phyloP scores from a whole-genome alignment of 37 sponge, comb jelly and placozoan genomes.

The Agelas oroides region DNA sequence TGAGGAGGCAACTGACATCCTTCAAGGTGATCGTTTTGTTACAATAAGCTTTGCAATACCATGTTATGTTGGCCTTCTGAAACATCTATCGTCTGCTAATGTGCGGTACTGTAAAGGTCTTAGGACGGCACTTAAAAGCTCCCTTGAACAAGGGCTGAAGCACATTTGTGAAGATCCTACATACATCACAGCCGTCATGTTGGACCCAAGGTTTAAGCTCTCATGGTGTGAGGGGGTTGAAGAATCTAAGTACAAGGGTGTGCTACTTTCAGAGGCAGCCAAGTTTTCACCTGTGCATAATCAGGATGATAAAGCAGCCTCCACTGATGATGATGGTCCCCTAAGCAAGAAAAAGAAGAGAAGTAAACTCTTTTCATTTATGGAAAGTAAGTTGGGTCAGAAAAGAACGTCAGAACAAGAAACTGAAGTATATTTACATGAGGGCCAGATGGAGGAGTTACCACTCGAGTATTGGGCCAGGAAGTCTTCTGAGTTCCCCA shows the following conservation, averaged over 20 bases:
- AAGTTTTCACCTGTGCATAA: background rate
- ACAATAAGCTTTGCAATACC: conserved; percentile 12
- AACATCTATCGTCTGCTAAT: background rate
- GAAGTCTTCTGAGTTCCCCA: background rate
- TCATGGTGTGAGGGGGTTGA: conserved; percentile 16
- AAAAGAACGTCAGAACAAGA: background rate
- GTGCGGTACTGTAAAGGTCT: background rate
- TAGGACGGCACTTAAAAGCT: background rate
- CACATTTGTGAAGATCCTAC: no score
- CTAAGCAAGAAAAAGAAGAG: conserved; percentile 5
- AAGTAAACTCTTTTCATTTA: background rate
- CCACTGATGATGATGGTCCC: background rate
- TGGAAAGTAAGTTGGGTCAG: background rate
- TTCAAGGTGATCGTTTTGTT: background rate
- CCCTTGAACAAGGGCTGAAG: background rate
- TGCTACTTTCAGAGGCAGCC: background rate
- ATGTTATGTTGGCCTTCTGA: background rate
- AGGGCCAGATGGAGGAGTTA: background rate
- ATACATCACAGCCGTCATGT: background rate
- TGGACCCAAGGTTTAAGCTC: conserved; percentile 27
- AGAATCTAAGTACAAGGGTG: background rate
- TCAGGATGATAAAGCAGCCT: background rate
- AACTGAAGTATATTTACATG: background rate
- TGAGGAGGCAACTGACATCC: conserved; percentile 13
- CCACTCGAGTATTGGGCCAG: background rate